These are phyloP conservation scores for human (Homo sapiens) DNA, from an alignment of 2,113 vertebrate genomes.

Conservation along the genomic window DNA sequence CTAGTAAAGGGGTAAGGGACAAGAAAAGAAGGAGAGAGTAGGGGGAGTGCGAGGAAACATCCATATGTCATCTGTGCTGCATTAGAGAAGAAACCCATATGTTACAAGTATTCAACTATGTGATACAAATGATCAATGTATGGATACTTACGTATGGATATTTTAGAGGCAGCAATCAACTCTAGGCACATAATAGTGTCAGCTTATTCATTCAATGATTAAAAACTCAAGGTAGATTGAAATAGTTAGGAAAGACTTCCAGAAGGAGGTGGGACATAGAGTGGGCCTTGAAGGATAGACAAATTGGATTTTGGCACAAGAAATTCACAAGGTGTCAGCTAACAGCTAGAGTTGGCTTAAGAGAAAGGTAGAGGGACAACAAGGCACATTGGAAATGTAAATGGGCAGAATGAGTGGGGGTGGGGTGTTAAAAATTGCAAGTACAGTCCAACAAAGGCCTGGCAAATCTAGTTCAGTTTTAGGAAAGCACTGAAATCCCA, in stretches of 20 bases:
- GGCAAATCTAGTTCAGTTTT: slow-evolving; percentile 18
- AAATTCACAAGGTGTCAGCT: background rate
- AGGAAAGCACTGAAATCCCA: background rate
- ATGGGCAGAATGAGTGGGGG: background rate
- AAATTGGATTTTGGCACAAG: background rate
- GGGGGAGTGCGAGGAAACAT: background rate
- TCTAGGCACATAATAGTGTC: slow-evolving; percentile 1
- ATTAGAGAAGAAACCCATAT: background rate
- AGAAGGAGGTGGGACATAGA: background rate
- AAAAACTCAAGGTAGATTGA: slow-evolving; percentile 20
- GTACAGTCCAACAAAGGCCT: background rate
- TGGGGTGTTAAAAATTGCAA: background rate
- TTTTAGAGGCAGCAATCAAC: background rate
- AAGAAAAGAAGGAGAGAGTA: background rate
- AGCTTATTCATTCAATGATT: background rate
- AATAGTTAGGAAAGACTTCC: slow-evolving; percentile 1
- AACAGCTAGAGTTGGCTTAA: slow-evolving; percentile 18
- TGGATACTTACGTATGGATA: background rate
- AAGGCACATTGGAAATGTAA: slow-evolving; percentile 26
- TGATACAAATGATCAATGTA: background rate
- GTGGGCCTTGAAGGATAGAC: background rate
- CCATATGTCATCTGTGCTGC: background rate
- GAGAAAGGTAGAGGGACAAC: background rate
- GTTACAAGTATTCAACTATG: slow-evolving; percentile 6
- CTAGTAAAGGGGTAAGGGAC: background rate